A percentile compares a stretch with the other conserved stretches of the same genome.
These are phyloP conservation scores for Ispidina picta DNA, from an alignment of 2,797 vertebrate genomes.

Conservation along the genomic window DNA sequence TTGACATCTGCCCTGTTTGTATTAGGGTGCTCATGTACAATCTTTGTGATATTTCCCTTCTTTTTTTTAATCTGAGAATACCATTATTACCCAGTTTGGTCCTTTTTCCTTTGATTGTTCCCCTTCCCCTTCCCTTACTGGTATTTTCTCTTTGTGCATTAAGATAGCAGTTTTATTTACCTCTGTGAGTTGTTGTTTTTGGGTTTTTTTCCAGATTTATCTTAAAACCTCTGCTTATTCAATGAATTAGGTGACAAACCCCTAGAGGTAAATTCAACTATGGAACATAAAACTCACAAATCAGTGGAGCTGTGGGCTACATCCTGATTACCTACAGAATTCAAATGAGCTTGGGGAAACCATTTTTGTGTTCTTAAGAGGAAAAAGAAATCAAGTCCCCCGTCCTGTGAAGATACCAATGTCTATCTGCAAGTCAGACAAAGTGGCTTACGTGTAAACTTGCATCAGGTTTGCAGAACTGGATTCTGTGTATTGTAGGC, in stretches of 20 bases:
- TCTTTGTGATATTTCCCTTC: slow-evolving; percentile 6
- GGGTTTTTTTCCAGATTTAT: not conserved
- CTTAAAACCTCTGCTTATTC: slow-evolving; percentile 29
- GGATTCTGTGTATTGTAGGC: not conserved
- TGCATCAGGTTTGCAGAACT: not conserved
- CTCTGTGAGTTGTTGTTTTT: not conserved
- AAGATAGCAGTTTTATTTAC: not conserved
- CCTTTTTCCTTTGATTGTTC: not conserved
- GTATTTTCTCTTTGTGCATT: not conserved
- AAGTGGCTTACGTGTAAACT: not conserved
- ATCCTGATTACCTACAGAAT: slow-evolving; percentile 27
- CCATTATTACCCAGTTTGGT: not conserved
- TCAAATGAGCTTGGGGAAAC: slow-evolving; percentile 15
- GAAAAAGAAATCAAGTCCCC: not conserved
- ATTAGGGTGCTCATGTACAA: slow-evolving; percentile 36
- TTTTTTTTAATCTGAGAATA: not conserved
- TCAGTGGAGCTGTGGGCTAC: slow-evolving; percentile 42
- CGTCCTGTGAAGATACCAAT: not conserved
- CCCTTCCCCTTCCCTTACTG: not conserved
- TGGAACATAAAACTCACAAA: slow-evolving; percentile 49
- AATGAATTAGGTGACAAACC: slow-evolving; percentile 66
- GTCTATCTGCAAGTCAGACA: not conserved
- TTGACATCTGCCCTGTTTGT: slow-evolving; percentile 61
- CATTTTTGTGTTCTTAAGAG: not conserved
- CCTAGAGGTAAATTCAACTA: slow-evolving; percentile 51